Percentiles rank a stretch among this genome's conserved stretches.
Conservation (phyloP, 1,140 invertebrate genomes). For the Diorhabda sublineata region DNA sequence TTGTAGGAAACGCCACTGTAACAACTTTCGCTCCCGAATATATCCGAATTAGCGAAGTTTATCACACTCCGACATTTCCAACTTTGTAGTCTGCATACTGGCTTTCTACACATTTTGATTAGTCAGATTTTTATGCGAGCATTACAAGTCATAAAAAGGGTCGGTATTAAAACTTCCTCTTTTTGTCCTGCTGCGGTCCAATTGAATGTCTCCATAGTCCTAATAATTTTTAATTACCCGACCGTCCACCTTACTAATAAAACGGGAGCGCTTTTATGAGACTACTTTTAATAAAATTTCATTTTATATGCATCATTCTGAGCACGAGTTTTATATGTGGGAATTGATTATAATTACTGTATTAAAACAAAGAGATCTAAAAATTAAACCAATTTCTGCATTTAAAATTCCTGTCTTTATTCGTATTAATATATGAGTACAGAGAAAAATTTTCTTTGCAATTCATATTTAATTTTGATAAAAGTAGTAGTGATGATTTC, state of each 20-base stretch:
- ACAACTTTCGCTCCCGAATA: slow-evolving; percentile 15
- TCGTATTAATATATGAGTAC: too few species aligned
- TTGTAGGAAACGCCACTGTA: background rate
- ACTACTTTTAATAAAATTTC: slow-evolving; percentile 13
- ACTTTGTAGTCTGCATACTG: slow-evolving; percentile 15
- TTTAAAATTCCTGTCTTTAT: too few species aligned
- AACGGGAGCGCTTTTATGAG: slow-evolving; percentile 11
- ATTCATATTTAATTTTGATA: too few species aligned
- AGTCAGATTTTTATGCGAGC: slow-evolving; percentile 23
- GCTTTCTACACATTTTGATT: slow-evolving; percentile 24
- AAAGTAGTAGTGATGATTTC: too few species aligned
- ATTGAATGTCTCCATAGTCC: slow-evolving; percentile 14
- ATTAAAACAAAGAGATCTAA: too few species aligned
- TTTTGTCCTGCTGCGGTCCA: slow-evolving; percentile 8
- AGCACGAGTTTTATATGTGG: too few species aligned
- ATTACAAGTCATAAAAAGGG: slow-evolving; percentile 25
- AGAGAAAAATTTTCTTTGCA: too few species aligned
- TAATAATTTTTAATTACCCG: slow-evolving; percentile 16
- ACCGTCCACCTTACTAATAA: slow-evolving; percentile 10
- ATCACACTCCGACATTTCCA: slow-evolving; percentile 14
- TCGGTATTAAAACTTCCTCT: slow-evolving; percentile 11
- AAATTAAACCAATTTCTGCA: too few species aligned
- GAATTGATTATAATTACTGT: too few species aligned
- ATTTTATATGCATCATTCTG: slow-evolving; percentile 4
- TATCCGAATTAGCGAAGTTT: slow-evolving; percentile 24